Evolutionary conservation across 1,140 invertebrate genomes (phyloP).

Genomic region (Aleiodes sp.): DNA sequence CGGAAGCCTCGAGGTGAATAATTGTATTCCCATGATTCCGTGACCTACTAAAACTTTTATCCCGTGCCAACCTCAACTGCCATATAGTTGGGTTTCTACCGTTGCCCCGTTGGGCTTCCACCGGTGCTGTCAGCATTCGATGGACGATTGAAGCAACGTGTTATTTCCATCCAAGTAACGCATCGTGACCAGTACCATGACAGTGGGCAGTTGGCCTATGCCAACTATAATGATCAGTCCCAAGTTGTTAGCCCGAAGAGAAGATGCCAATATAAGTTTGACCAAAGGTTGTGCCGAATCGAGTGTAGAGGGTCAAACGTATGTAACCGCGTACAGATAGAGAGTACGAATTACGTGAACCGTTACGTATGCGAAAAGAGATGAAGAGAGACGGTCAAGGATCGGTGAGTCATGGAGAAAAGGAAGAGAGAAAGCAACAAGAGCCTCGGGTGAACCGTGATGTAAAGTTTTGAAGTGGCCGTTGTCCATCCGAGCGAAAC

Average conservation of each 20-base stretch:
- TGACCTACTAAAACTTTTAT: slow-evolving; percentile 20
- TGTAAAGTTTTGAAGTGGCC: background rate
- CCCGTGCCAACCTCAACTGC: background rate
- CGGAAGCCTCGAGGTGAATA: background rate
- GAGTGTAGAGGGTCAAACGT: slow-evolving; percentile 37
- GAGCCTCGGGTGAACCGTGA: background rate
- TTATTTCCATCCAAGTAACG: slow-evolving; percentile 35
- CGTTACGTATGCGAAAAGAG: slow-evolving; percentile 26
- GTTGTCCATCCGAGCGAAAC: background rate
- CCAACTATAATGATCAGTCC: slow-evolving; percentile 29
- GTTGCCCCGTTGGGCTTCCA: slow-evolving; percentile 16
- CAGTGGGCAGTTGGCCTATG: slow-evolving; percentile 21
- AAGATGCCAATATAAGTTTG: slow-evolving; percentile 28
- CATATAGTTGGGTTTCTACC: slow-evolving; percentile 6
- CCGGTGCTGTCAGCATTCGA: slow-evolving; percentile 33
- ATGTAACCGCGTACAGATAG: slow-evolving; percentile 35
- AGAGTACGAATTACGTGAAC: slow-evolving; percentile 35
- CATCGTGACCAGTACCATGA: slow-evolving; percentile 35
- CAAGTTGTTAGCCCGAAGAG: slow-evolving; percentile 16
- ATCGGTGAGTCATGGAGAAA: background rate
- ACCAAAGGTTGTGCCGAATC: slow-evolving; percentile 35
- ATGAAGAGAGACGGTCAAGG: too few relatives aligned
- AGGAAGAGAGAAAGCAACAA: background rate
- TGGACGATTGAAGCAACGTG: slow-evolving; percentile 29
- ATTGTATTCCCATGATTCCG: background rate